Percentiles rank a stretch among this genome's conserved stretches.
These are phyloP conservation scores for Mystacides longicornis DNA, from an alignment of 2,888 invertebrate species.

Conservation along the genomic window DNA sequence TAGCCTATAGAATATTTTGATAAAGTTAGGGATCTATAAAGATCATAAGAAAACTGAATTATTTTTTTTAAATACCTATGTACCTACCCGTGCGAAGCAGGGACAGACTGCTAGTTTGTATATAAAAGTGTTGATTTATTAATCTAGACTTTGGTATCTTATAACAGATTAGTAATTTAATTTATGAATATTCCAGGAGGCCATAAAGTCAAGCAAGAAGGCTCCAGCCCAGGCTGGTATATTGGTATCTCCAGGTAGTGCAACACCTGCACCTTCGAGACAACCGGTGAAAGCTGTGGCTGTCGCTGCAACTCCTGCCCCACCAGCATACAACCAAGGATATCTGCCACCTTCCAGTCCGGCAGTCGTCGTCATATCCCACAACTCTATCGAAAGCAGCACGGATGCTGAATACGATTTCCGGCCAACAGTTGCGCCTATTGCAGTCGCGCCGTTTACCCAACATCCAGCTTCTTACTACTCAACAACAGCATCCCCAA, in stretches of 20 bases:
- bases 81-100: no score
- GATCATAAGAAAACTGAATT: no score
- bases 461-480: constrained; percentile 22
- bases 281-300: constrained; percentile 33
- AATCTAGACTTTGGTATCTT: no score
- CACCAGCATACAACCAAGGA: constrained; percentile 27
- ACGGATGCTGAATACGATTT: constrained; percentile 34
- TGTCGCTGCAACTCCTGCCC: constrained; percentile 33
- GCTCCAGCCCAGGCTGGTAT: constrained; percentile 61
- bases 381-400: constrained; percentile 41
- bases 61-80: no score
- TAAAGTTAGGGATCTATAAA: no score
- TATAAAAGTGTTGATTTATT: no score
- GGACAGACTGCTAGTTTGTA: no score
- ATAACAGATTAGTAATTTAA: no score
- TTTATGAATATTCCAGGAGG: constrained; percentile 45
- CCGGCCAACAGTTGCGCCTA: constrained; percentile 41
- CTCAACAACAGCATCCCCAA: constrained; percentile 26
- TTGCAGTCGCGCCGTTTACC: constrained; percentile 31
- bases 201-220: constrained; percentile 64
- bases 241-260: constrained; percentile 48
- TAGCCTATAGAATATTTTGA: no score
- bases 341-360: constrained; percentile 33
- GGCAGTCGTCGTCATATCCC: constrained; percentile 42
- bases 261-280: constrained; percentile 34